Conservation (phyloP, 1,140 invertebrate species). For the Eumaeus atala region DNA sequence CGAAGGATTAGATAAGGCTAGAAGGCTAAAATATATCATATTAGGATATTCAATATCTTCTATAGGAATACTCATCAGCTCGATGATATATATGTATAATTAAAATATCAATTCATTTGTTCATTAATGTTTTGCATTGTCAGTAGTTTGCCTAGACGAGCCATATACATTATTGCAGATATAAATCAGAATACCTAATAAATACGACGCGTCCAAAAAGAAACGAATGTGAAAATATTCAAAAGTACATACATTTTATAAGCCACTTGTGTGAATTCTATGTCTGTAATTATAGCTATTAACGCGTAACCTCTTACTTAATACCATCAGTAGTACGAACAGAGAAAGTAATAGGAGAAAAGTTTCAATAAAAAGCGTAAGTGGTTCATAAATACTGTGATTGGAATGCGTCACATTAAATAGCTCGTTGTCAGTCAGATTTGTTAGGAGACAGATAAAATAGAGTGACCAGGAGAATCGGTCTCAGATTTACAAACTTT, state of each 20-base stretch:
- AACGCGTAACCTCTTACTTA: slow-evolving; percentile 1
- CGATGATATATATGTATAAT: too few relatives aligned
- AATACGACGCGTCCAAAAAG: neutral
- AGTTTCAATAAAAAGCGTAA: slow-evolving; percentile 45
- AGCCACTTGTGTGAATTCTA: slow-evolving; percentile 28
- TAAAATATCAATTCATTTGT: too few relatives aligned
- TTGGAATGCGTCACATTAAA: slow-evolving; percentile 60
- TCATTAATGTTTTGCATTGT: too few relatives aligned
- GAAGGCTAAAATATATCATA: too few relatives aligned
- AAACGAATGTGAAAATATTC: too few relatives aligned
- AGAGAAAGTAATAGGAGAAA: slow-evolving; percentile 19
- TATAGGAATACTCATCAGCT: too few relatives aligned
- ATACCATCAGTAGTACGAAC: too few relatives aligned
- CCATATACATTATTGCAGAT: too few relatives aligned
- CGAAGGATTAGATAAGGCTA: too few relatives aligned
- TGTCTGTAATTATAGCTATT: slow-evolving; percentile 24
- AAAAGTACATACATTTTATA: slow-evolving; percentile 20
- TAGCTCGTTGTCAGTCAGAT: slow-evolving; percentile 46
- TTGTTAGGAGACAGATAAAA: slow-evolving; percentile 32
- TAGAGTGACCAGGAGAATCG: slow-evolving; percentile 51
- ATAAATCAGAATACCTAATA: slow-evolving; percentile 4
- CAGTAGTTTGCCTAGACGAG: too few relatives aligned
- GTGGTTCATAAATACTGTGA: slow-evolving; percentile 59
- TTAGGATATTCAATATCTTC: too few relatives aligned
- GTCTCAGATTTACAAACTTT: slow-evolving; percentile 46